These are phyloP conservation scores for Galeruca laticollis DNA, from an alignment of 2,888 invertebrate genomes.

Conservation along the genomic window DNA sequence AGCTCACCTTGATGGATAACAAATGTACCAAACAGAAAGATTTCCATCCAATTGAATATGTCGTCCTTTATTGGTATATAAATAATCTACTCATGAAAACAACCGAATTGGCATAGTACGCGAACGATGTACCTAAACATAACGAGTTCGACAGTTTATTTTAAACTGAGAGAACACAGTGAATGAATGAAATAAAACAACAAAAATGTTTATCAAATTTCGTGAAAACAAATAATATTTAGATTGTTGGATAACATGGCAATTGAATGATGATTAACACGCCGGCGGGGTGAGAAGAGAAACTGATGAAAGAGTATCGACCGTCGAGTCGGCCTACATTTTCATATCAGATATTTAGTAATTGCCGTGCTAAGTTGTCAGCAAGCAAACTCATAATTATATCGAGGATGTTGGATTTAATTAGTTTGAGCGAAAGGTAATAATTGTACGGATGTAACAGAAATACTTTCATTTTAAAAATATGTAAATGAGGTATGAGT, in stretches of 20 bases:
- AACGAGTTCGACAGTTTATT: background rate
- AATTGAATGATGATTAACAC: background rate
- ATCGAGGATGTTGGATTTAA: background rate
- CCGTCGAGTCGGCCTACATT: background rate
- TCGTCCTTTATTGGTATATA: background rate
- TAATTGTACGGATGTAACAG: no score
- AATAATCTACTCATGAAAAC: background rate
- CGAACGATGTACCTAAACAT: background rate
- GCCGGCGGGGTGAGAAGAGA: background rate
- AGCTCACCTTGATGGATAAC: no score
- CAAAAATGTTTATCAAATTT: background rate
- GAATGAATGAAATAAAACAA: background rate
- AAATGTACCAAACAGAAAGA: no score
- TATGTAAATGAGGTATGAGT: no score
- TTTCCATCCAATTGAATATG: no score
- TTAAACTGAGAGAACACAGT: background rate
- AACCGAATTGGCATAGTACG: background rate
- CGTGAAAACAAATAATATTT: slow-evolving; percentile 1
- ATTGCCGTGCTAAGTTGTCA: slow-evolving; percentile 5
- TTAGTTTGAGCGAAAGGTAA: background rate
- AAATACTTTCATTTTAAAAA: no score
- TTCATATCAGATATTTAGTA: slow-evolving; percentile 2
- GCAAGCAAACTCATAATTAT: background rate
- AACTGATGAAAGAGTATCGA: background rate
- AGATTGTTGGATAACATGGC: background rate